Evolutionary conservation across 2,113 vertebrate genomes (phyloP).

Genomic region (Columba livia): DNA sequence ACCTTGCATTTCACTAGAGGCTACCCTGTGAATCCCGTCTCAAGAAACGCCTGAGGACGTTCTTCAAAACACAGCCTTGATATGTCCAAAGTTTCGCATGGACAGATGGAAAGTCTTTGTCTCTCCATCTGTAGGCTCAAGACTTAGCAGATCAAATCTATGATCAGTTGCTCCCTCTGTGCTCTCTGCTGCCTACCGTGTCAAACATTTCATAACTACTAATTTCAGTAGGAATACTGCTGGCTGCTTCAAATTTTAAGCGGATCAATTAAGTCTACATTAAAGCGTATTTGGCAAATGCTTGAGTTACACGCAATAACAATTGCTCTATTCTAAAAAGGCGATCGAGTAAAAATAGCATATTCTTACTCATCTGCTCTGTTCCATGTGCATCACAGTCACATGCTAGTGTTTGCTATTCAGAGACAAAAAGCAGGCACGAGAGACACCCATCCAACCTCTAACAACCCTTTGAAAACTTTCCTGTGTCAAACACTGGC

Average conservation of each 20-base stretch:
- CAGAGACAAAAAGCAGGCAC: constrained; percentile 33
- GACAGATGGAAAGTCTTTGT: constrained; percentile 41
- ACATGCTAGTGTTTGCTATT: constrained; percentile 52
- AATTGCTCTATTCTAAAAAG: constrained; percentile 53
- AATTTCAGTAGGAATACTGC: constrained; percentile 43
- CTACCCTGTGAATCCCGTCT: not conserved
- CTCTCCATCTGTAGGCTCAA: constrained; percentile 33
- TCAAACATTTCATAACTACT: constrained; percentile 32
- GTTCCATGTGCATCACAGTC: constrained; percentile 41
- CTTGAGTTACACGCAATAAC: constrained; percentile 49
- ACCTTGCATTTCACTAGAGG: constrained; percentile 10
- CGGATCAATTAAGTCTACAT: constrained; percentile 51
- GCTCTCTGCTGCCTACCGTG: not conserved
- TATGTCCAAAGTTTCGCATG: not conserved
- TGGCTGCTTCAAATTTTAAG: constrained; percentile 45
- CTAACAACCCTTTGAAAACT: constrained; percentile 16
- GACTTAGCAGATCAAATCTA: not conserved
- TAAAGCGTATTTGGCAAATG: constrained; percentile 49
- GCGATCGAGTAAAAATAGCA: constrained; percentile 37
- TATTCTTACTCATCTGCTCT: constrained; percentile 53
- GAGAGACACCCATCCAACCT: not conserved
- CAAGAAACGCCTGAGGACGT: constrained; percentile 8
- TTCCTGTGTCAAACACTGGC: not conserved
- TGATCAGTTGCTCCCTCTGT: not conserved
- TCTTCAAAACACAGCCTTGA: constrained; percentile 28